phyloP scores from a whole-genome alignment of 2,113 vertebrate genomes.

The Casuarius casuarius region DNA sequence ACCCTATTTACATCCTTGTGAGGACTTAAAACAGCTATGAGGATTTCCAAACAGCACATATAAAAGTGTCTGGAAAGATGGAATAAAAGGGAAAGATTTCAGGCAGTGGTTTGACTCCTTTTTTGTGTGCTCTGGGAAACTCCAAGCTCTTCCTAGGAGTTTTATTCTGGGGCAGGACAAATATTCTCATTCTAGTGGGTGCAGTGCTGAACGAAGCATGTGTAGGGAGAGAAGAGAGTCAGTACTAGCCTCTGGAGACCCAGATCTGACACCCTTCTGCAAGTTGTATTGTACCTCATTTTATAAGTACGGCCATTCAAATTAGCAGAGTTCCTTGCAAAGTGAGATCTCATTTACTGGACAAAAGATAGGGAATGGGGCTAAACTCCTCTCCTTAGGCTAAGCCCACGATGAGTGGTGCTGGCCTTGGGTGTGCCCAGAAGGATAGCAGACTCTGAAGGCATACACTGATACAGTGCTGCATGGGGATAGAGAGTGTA shows the following conservation, averaged over 20 bases:
- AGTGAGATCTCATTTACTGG: background rate
- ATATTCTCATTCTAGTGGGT: background rate
- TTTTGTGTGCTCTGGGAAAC: background rate
- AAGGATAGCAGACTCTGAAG: background rate
- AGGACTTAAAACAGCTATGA: background rate
- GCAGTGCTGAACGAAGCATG: background rate
- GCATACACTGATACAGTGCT: background rate
- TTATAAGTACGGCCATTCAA: rapidly evolving
- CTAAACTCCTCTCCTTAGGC: background rate
- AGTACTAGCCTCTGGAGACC: background rate
- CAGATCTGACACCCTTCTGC: background rate
- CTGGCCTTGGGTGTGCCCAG: background rate
- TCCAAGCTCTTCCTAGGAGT: background rate
- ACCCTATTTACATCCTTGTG: background rate
- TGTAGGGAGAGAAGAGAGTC: background rate
- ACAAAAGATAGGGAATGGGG: background rate
- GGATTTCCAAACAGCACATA: background rate
- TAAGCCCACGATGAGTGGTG: background rate
- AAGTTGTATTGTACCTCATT: background rate
- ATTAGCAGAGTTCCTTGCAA: background rate
- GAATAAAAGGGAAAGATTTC: background rate
- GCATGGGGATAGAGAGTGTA: too few relatives aligned
- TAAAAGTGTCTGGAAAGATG: background rate
- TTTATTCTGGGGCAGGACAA: background rate
- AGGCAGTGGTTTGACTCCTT: background rate